Conservation (phyloP, 2,113 vertebrate genomes). For the Esox niger region DNA sequence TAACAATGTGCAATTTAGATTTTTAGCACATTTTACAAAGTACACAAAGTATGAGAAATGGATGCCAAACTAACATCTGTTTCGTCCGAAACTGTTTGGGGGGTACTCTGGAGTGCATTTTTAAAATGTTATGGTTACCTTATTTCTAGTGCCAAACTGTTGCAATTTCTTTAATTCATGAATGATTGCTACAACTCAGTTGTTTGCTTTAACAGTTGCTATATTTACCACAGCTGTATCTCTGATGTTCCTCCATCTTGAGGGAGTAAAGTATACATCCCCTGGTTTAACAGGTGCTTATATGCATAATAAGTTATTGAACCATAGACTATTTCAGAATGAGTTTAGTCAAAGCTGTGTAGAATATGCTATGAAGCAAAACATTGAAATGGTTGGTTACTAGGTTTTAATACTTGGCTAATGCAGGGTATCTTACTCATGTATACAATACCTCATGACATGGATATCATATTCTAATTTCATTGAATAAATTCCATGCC, state of each 20-base stretch:
- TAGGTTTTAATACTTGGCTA: constrained; percentile 10
- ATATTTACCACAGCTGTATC: constrained; percentile 31
- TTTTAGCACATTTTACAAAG: too few species aligned
- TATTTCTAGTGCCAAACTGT: constrained; percentile 2
- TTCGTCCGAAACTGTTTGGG: too few species aligned
- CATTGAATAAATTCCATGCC: constrained; percentile 31
- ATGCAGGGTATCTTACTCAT: neutral
- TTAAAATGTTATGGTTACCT: too few species aligned
- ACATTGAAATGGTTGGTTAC: neutral
- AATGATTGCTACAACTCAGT: neutral
- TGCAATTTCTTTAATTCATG: neutral
- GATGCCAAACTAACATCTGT: too few species aligned
- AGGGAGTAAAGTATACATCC: constrained; percentile 37
- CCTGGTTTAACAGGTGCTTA: constrained; percentile 55
- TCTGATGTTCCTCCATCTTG: constrained; percentile 26
- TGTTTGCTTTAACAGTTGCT: constrained; percentile 28
- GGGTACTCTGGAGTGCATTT: too few species aligned
- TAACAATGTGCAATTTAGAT: too few species aligned
- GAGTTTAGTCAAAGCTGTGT: constrained; percentile 20
- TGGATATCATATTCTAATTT: neutral
- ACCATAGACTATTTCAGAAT: constrained; percentile 34
- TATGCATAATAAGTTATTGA: constrained; percentile 54
- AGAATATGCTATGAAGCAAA: constrained; percentile 9
- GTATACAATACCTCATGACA: constrained; percentile 14
- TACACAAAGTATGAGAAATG: too few species aligned